A percentile compares a stretch with the other conserved stretches of the same genome.
Evolutionary conservation across 2,797 vertebrate species (phyloP).

Genomic region (Micropoecilia bifurca): DNA sequence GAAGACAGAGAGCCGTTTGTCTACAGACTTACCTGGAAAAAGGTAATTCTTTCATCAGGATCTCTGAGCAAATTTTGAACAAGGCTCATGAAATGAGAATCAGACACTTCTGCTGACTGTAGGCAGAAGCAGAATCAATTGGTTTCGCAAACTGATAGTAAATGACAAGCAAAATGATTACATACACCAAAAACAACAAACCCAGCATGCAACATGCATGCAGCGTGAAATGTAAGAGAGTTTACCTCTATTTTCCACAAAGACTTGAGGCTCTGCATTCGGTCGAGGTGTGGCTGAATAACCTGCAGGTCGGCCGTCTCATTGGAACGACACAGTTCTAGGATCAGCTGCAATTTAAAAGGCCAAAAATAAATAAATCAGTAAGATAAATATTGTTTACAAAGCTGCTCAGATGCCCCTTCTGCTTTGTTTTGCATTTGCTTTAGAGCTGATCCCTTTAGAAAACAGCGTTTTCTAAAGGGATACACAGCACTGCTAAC

Average conservation of each 20-base stretch:
- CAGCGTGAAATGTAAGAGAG: background rate
- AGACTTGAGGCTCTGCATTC: slow-evolving; percentile 71
- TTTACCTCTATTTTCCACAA: slow-evolving; percentile 70
- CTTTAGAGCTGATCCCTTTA: background rate
- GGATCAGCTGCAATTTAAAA: slow-evolving; percentile 67
- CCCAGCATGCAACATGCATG: background rate
- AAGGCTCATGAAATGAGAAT: slow-evolving; percentile 79
- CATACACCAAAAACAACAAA: background rate
- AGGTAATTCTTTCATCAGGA: slow-evolving; percentile 69
- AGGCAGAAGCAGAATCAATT: background rate
- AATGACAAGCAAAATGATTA: background rate
- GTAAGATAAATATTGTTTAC: background rate
- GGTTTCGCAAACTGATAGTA: background rate
- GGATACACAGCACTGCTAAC: too few species aligned
- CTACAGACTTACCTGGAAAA: slow-evolving; percentile 63
- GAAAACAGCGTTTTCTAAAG: background rate
- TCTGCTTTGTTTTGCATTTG: background rate
- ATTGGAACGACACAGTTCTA: slow-evolving; percentile 75
- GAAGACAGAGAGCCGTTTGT: too few species aligned
- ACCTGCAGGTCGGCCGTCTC: slow-evolving; percentile 62
- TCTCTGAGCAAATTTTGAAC: slow-evolving; percentile 75
- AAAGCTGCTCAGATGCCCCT: background rate
- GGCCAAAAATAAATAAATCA: slow-evolving; percentile 6
- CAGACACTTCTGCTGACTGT: slow-evolving; percentile 60
- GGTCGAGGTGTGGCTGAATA: slow-evolving; percentile 77